Conservation (phyloP, 2,888 invertebrate genomes). For the Cybosia mesomella region DNA sequence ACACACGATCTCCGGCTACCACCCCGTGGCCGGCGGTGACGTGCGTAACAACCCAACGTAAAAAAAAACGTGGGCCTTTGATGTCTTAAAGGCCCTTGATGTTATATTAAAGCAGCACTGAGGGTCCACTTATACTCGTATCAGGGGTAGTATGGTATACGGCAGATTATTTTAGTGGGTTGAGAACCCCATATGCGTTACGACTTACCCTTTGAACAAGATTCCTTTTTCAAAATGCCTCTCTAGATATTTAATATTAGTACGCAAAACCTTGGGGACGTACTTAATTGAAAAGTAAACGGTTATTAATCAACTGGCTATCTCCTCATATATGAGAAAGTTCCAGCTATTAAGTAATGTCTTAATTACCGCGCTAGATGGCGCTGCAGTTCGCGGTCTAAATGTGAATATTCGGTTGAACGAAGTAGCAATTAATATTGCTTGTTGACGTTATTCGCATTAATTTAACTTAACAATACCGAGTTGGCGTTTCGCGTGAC, state of each 20-base stretch:
- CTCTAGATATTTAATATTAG: neutral
- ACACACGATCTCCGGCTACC: too few species aligned
- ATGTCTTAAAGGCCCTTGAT: too few species aligned
- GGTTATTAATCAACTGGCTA: slow-evolving; percentile 48
- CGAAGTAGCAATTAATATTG: slow-evolving; percentile 72
- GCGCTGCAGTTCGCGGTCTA: slow-evolving; percentile 51
- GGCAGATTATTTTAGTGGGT: too few species aligned
- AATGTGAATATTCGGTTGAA: slow-evolving; percentile 66
- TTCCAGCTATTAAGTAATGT: slow-evolving; percentile 64
- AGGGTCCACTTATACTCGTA: too few species aligned
- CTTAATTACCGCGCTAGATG: slow-evolving; percentile 57
- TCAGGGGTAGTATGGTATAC: too few species aligned
- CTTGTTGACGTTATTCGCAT: slow-evolving; percentile 72
- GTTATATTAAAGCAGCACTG: too few species aligned
- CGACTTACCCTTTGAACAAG: too few species aligned
- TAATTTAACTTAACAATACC: slow-evolving; percentile 79
- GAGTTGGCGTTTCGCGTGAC: slow-evolving; percentile 68
- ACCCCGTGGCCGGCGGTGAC: too few species aligned
- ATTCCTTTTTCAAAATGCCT: too few species aligned
- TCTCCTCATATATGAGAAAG: slow-evolving; percentile 51
- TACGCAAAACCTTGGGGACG: neutral
- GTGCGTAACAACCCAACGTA: too few species aligned
- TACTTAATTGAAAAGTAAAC: slow-evolving; percentile 16
- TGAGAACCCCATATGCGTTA: too few species aligned
- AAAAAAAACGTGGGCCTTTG: too few species aligned